phyloP scores from a whole-genome alignment of 2,888 invertebrate genomes.

The Pristionchus mayeri region DNA sequence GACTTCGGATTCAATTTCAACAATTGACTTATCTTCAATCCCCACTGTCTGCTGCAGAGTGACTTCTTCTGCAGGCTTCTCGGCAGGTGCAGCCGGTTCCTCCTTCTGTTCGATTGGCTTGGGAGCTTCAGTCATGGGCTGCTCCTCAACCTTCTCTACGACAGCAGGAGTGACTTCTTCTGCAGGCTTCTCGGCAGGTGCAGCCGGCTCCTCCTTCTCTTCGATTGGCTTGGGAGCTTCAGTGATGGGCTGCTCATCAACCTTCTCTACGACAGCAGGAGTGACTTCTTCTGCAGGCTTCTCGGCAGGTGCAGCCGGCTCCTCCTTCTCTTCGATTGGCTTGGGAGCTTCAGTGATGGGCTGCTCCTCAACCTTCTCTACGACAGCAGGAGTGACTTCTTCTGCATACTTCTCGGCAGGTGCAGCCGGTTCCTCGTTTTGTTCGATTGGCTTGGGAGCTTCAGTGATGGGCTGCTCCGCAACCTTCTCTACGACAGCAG shows the following conservation, averaged over 20 bases:
- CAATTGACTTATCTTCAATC: not conserved
- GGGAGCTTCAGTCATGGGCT: not conserved
- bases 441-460: not conserved
- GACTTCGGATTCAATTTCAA: not conserved
- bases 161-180: not conserved
- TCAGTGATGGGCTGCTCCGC: constrained; percentile 46
- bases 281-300: not conserved
- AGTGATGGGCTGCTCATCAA: not conserved
- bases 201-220: not conserved
- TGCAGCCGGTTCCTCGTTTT: not conserved
- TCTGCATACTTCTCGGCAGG: not conserved
- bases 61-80: not conserved
- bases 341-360: not conserved
- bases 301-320: not conserved
- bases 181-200: not conserved
- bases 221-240: not conserved
- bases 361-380: not conserved
- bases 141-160: not conserved
- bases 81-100: not conserved
- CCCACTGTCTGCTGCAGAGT: too few species aligned
- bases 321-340: not conserved
- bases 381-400: not conserved
- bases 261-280: not conserved
- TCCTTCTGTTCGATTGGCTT: not conserved
- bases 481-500: not conserved